phyloP scores from a whole-genome alignment of 1,140 invertebrate species.

The Papilio polyxenes region DNA sequence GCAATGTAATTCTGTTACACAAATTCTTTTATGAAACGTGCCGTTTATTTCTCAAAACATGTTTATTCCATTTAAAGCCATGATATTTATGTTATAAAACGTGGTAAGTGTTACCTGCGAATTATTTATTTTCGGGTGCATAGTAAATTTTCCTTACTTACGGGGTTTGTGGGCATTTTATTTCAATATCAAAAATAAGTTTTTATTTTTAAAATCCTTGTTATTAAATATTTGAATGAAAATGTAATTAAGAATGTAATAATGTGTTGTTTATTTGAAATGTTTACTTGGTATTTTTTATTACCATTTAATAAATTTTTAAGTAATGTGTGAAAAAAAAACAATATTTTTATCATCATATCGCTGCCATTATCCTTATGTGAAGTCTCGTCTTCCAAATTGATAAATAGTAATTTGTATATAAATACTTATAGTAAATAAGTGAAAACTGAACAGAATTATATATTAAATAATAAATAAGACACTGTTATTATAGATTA shows the following conservation, averaged over 20 bases:
- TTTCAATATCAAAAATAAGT: neutral
- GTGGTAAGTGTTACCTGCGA: neutral
- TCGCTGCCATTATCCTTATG: too few relatives aligned
- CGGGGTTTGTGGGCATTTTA: neutral
- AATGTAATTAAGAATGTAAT: neutral
- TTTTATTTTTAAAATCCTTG: neutral
- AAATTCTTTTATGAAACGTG: constrained; percentile 6
- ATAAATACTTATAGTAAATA: neutral
- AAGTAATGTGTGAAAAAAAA: too few relatives aligned
- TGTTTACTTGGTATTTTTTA: neutral
- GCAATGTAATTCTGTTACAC: neutral
- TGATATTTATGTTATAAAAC: constrained; percentile 11
- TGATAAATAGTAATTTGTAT: neutral
- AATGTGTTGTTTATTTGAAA: neutral
- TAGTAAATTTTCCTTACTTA: neutral
- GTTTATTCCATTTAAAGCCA: neutral
- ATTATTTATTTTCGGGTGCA: constrained; percentile 7
- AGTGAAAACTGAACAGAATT: neutral
- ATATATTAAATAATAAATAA: neutral
- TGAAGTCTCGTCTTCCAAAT: too few relatives aligned
- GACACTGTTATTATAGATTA: constrained; percentile 19
- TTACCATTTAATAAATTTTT: too few relatives aligned
- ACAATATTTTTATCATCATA: too few relatives aligned
- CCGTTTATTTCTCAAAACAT: neutral
- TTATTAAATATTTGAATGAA: neutral